These are phyloP conservation scores for Hemithea aestivaria DNA, from an alignment of 2,888 invertebrate species.

Conservation along the genomic window DNA sequence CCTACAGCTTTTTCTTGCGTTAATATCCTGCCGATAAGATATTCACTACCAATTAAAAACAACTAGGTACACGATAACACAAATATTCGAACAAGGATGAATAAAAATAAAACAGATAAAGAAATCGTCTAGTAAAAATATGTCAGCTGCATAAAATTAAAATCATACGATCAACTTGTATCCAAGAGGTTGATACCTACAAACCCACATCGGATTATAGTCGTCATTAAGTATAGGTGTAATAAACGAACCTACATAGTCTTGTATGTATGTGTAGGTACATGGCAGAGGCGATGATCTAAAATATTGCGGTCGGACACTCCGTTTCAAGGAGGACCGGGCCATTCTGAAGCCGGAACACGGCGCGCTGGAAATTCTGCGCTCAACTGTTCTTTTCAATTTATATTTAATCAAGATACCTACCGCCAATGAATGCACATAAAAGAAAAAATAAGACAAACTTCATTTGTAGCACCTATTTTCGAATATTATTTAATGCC, in stretches of 20 bases:
- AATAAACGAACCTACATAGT: slow-evolving; percentile 27
- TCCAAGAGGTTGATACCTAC: background rate
- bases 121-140: no score
- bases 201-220: slow-evolving; percentile 4
- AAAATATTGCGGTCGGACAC: slow-evolving; percentile 59
- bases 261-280: slow-evolving; percentile 21
- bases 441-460: slow-evolving; percentile 24
- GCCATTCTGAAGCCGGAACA: slow-evolving; percentile 72
- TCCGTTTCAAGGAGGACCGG: slow-evolving; percentile 73
- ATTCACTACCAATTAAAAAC: no score
- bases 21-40: no score
- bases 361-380: slow-evolving; percentile 52
- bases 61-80: no score
- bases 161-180: no score
- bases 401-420: slow-evolving; percentile 23
- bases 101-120: no score
- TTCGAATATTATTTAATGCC: slow-evolving; percentile 15
- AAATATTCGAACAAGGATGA: no score
- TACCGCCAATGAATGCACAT: slow-evolving; percentile 24
- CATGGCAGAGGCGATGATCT: slow-evolving; percentile 50
- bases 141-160: no score
- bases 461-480: slow-evolving; percentile 23
- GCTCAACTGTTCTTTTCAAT: slow-evolving; percentile 40
- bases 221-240: slow-evolving; percentile 30
- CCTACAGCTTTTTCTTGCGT: no score